A percentile compares a stretch with the other conserved stretches of the same genome.
These are phyloP conservation scores for Andricus grossulariae DNA, from an alignment of 1,140 invertebrate species.

Conservation along the genomic window DNA sequence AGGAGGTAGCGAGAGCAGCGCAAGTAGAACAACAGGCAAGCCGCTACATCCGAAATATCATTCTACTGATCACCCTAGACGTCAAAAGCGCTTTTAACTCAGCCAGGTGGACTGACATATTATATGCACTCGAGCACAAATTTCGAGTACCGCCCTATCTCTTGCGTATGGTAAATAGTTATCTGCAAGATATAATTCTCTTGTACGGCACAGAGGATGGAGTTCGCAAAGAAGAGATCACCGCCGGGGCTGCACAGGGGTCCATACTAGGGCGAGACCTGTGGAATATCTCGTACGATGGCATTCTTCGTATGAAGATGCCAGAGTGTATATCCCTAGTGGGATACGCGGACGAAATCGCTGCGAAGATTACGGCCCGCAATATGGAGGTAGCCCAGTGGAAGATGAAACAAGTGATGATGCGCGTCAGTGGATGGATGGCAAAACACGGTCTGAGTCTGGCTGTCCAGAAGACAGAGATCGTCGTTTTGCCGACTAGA, in stretches of 20 bases:
- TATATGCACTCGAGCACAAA: too few species aligned
- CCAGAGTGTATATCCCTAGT: slow-evolving; percentile 38
- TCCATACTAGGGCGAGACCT: slow-evolving; percentile 59
- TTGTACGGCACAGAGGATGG: slow-evolving; percentile 38
- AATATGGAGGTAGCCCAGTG: slow-evolving; percentile 37
- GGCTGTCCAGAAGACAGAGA: slow-evolving; percentile 49
- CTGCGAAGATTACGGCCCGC: slow-evolving; percentile 44
- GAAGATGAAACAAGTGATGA: slow-evolving; percentile 35
- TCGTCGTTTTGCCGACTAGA: slow-evolving; percentile 43
- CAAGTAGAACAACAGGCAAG: too few species aligned
- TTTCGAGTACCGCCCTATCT: too few species aligned
- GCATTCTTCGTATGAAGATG: slow-evolving; percentile 52
- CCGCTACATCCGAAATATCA: too few species aligned
- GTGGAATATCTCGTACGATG: slow-evolving; percentile 64
- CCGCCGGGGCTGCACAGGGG: slow-evolving; percentile 57
- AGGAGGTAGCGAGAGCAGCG: too few species aligned
- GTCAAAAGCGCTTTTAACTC: too few species aligned
- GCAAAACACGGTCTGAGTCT: slow-evolving; percentile 42
- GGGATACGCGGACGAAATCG: too few species aligned
- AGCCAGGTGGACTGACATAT: too few species aligned
- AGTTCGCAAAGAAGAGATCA: too few species aligned
- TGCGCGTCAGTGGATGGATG: too few species aligned
- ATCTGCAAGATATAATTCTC: slow-evolving; percentile 39
- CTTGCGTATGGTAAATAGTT: too few species aligned
- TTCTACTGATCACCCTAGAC: too few species aligned